Conservation (phyloP, 2,113 vertebrate genomes). For the Zapornia atra region DNA sequence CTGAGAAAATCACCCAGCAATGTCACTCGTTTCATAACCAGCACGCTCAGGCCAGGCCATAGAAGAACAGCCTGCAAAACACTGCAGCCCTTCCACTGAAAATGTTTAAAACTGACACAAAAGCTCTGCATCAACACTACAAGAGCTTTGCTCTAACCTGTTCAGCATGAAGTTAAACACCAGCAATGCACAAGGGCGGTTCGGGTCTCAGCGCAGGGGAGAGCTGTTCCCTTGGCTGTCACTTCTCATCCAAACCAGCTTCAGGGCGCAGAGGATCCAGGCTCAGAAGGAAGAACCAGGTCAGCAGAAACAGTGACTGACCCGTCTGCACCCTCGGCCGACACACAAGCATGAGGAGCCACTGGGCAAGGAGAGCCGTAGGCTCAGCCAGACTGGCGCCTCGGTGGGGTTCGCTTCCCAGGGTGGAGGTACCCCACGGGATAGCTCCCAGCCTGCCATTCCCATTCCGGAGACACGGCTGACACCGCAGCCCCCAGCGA, state of each 20-base stretch:
- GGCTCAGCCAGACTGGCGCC: not conserved
- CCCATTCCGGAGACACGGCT: not conserved
- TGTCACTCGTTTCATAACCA: not conserved
- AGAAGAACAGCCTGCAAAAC: not conserved
- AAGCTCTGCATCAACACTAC: not conserved
- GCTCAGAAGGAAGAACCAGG: not conserved
- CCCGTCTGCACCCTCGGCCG: rapidly evolving
- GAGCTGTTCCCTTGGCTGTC: not conserved
- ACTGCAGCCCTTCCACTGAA: not conserved
- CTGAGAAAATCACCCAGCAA: not conserved
- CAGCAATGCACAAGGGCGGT: rapidly evolving
- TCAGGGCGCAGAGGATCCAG: not conserved
- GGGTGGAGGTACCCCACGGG: not conserved
- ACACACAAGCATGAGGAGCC: rapidly evolving
- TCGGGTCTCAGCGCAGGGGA: not conserved
- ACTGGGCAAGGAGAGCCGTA: rapidly evolving
- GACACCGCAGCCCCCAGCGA: not conserved
- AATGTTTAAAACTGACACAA: not conserved
- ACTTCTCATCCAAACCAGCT: not conserved
- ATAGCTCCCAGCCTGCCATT: too few species aligned
- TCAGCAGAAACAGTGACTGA: not conserved
- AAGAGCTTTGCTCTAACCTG: not conserved
- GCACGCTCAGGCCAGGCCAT: not conserved
- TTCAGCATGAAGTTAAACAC: not conserved
- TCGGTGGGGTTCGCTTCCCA: not conserved